These are phyloP conservation scores for Drosophila nikananu DNA, from an alignment of 1,140 invertebrate species.

Conservation along the genomic window DNA sequence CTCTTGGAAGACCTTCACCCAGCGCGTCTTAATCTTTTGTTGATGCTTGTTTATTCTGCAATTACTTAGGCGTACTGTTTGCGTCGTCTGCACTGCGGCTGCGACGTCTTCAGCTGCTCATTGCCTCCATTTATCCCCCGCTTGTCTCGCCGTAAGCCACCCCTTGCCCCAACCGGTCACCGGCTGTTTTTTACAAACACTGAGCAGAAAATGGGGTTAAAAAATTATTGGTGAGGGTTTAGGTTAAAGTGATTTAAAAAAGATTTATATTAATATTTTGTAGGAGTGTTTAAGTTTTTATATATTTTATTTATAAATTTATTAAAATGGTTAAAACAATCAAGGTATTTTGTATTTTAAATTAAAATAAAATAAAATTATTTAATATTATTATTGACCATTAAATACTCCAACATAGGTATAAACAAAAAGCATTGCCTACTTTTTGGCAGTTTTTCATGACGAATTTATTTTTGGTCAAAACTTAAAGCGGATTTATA, in stretches of 20 bases:
- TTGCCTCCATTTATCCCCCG: constrained; percentile 5
- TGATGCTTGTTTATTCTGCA: constrained; percentile 84
- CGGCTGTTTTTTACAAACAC: constrained; percentile 3
- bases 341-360: not conserved
- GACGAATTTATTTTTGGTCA: no score
- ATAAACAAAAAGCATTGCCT: not conserved
- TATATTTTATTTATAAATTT: not conserved
- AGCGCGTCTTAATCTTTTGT: constrained; percentile 82
- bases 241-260: not conserved
- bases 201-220: not conserved
- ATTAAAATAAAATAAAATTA: not conserved
- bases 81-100: constrained; percentile 77
- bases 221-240: not conserved
- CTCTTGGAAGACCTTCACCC: constrained; percentile 14
- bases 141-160: not conserved
- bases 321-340: not conserved
- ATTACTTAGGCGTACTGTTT: constrained; percentile 84
- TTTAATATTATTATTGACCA: not conserved
- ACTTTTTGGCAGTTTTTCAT: not conserved
- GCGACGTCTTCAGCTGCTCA: constrained; percentile 28
- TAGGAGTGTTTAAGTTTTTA: not conserved
- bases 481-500: no score
- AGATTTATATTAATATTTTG: not conserved
- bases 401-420: no score
- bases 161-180: constrained; percentile 2